These are phyloP conservation scores for Sebastes ruberrimus DNA, from an alignment of 2,797 vertebrate species.

Conservation along the genomic window DNA sequence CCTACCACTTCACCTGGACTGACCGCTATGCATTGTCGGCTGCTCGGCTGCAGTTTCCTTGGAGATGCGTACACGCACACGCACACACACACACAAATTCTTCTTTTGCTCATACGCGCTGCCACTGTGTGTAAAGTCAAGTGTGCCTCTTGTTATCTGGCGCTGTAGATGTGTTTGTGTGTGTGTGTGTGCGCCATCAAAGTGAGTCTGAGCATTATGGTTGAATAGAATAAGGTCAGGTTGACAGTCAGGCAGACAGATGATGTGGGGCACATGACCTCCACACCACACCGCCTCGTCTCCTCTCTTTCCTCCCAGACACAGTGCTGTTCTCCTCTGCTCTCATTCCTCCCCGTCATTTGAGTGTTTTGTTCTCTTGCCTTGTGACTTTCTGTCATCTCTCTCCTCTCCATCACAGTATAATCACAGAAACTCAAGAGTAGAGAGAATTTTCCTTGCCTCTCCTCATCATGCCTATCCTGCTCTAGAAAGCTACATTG, in stretches of 20 bases:
- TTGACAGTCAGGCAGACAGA: slow-evolving; percentile 57
- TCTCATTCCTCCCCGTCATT: background rate
- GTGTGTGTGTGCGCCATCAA: slow-evolving; percentile 9
- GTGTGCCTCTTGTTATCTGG: slow-evolving; percentile 22
- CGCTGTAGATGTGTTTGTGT: background rate
- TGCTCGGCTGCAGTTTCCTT: slow-evolving; percentile 33
- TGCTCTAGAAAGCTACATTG: slow-evolving; percentile 56
- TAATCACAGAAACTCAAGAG: slow-evolving; percentile 12
- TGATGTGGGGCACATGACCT: slow-evolving; percentile 49
- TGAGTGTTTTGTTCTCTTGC: slow-evolving; percentile 3
- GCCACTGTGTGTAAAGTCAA: slow-evolving; percentile 12
- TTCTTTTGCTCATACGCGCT: slow-evolving; percentile 16
- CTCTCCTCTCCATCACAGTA: slow-evolving; percentile 20
- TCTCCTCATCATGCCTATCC: slow-evolving; percentile 35
- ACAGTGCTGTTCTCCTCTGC: background rate
- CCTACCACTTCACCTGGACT: slow-evolving; percentile 61
- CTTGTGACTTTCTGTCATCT: slow-evolving; percentile 10
- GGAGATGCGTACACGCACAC: background rate
- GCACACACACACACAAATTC: background rate
- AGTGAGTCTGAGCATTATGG: slow-evolving; percentile 37
- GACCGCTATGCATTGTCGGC: slow-evolving; percentile 41
- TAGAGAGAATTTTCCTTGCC: slow-evolving; percentile 12
- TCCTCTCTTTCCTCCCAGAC: slow-evolving; percentile 17
- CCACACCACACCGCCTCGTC: slow-evolving; percentile 12
- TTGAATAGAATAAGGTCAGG: slow-evolving; percentile 60